Evolutionary conservation across 2,113 vertebrate genomes (phyloP).

Genomic region (Apteryx mantelli): DNA sequence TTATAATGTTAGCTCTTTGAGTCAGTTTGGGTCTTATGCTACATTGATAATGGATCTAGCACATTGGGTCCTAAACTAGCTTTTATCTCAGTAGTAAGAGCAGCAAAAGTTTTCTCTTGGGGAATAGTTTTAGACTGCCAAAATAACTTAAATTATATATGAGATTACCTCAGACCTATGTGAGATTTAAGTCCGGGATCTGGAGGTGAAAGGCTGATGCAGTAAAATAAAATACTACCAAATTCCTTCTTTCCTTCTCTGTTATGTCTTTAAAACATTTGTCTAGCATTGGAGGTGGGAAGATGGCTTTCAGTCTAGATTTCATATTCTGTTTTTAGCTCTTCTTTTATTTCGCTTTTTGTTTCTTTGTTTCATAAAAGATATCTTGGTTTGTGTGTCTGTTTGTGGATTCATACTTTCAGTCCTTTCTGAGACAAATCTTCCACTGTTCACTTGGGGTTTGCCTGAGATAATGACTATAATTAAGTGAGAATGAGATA

Average conservation of each 20-base stretch:
- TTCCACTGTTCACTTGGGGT: background rate
- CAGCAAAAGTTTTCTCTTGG: background rate
- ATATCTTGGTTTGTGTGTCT: background rate
- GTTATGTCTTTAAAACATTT: background rate
- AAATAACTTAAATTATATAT: background rate
- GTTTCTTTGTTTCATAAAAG: too few species aligned
- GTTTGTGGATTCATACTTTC: background rate
- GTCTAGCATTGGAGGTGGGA: background rate
- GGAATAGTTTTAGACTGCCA: background rate
- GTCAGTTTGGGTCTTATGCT: background rate
- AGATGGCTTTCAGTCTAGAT: background rate
- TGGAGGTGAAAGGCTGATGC: background rate
- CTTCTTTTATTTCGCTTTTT: background rate
- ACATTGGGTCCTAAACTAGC: background rate
- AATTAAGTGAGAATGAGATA: background rate
- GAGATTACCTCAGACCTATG: background rate
- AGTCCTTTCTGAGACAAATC: background rate
- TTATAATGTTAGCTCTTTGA: accelerated
- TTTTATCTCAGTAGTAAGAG: background rate
- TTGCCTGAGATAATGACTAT: background rate
- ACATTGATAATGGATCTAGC: background rate
- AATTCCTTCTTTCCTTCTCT: background rate
- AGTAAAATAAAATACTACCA: background rate
- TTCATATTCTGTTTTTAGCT: background rate
- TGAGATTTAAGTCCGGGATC: background rate